These are phyloP conservation scores for Myotis davidii DNA, from an alignment of 2,113 vertebrate species.

Conservation along the genomic window DNA sequence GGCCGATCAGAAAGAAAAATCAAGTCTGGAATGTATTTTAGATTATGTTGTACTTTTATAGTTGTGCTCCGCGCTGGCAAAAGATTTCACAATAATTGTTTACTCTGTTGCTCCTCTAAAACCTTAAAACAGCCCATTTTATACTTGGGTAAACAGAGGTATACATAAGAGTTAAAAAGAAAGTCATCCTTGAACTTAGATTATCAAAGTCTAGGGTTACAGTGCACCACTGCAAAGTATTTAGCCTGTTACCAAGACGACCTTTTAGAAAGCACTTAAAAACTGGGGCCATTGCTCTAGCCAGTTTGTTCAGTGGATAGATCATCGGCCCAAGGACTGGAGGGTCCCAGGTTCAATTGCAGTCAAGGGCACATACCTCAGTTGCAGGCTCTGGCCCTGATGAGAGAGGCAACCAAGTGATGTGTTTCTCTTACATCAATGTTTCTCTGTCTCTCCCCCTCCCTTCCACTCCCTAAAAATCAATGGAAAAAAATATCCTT, in stretches of 20 bases:
- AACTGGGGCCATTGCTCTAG: background rate
- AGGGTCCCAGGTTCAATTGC: too few species aligned
- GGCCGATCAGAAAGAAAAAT: background rate
- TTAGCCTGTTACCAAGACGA: background rate
- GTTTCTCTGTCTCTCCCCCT: too few species aligned
- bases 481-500: too few species aligned
- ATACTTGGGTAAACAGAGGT: background rate
- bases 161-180: background rate
- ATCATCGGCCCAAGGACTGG: too few species aligned
- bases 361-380: too few species aligned
- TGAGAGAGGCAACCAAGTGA: too few species aligned
- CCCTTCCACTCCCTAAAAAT: too few species aligned
- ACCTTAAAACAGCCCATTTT: background rate
- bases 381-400: too few species aligned
- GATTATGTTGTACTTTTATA: background rate
- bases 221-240: background rate
- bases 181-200: background rate
- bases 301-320: too few species aligned
- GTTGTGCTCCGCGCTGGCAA: background rate
- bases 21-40: conserved; percentile 14
- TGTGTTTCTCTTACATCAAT: too few species aligned
- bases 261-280: background rate
- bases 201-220: background rate
- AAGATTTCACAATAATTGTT: background rate
- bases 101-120: conserved; percentile 1